Evolutionary conservation across 2,797 vertebrate genomes (phyloP).

Genomic region (Schizothorax lantsangensis): DNA sequence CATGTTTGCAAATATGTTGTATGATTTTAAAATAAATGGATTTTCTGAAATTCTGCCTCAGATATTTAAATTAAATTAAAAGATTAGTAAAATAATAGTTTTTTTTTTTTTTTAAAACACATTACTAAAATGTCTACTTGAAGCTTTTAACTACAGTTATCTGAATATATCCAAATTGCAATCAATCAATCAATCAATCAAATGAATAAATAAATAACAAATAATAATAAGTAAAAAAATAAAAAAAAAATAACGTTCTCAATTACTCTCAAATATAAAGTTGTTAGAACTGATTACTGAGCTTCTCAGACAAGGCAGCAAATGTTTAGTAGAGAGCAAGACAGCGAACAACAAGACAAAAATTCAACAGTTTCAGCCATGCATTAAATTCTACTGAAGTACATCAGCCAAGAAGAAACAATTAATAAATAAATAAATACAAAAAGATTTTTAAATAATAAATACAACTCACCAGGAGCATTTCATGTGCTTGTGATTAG

Average conservation of each 20-base stretch:
- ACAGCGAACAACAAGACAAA: background rate
- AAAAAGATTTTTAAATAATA: background rate
- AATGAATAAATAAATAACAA: no score
- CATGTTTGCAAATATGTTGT: background rate
- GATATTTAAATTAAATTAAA: background rate
- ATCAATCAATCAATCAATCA: no score
- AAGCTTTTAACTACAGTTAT: background rate
- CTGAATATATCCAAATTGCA: background rate
- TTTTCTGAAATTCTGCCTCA: background rate
- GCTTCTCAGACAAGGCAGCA: background rate
- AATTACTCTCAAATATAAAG: background rate
- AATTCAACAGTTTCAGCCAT: background rate
- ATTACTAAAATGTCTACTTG: background rate
- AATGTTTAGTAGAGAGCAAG: background rate
- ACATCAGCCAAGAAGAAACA: background rate
- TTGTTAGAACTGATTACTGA: background rate
- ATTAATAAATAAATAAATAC: background rate
- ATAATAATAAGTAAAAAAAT: no score
- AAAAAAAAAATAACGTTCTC: background rate
- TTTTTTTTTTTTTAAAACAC: background rate
- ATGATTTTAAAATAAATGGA: background rate
- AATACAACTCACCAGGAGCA: slow-evolving; percentile 11
- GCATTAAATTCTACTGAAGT: background rate
- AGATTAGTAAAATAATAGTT: background rate
- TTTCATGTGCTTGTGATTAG: slow-evolving; percentile 84